Evolutionary conservation across 2,797 vertebrate species (phyloP).

Genomic region (Apodemus agrarius): DNA sequence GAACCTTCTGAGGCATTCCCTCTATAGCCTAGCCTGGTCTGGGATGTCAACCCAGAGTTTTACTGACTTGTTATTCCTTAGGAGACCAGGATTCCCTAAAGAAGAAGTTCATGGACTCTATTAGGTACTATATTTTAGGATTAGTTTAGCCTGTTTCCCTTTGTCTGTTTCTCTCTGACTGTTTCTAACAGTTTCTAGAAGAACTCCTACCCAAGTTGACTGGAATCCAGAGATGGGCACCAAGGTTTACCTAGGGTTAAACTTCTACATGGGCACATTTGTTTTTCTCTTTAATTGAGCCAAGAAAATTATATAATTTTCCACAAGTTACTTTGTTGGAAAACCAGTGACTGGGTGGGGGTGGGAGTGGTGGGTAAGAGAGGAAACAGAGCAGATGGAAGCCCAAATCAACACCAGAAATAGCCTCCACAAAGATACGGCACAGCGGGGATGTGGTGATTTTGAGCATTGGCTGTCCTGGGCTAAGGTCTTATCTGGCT

Average conservation of each 20-base stretch:
- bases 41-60: neutral
- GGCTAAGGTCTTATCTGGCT: neutral
- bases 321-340: slow-evolving; percentile 46
- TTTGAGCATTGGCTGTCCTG: neutral
- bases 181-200: neutral
- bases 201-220: neutral
- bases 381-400: slow-evolving; percentile 49
- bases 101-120: neutral
- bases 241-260: neutral
- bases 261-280: neutral
- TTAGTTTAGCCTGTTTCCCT: neutral
- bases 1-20: neutral
- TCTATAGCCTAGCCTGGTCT: neutral
- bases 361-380: neutral
- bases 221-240: neutral
- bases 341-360: slow-evolving; percentile 5
- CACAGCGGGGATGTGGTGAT: neutral
- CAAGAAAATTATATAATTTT: slow-evolving; percentile 45
- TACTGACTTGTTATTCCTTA: slow-evolving; percentile 1
- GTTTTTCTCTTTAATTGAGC: slow-evolving; percentile 28
- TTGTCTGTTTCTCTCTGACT: neutral
- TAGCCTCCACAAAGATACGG: neutral
- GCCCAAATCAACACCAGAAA: slow-evolving; percentile 47
- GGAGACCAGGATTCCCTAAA: neutral
- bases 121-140: neutral